phyloP scores from a whole-genome alignment of 1,140 invertebrate genomes.

The Mya arenaria region DNA sequence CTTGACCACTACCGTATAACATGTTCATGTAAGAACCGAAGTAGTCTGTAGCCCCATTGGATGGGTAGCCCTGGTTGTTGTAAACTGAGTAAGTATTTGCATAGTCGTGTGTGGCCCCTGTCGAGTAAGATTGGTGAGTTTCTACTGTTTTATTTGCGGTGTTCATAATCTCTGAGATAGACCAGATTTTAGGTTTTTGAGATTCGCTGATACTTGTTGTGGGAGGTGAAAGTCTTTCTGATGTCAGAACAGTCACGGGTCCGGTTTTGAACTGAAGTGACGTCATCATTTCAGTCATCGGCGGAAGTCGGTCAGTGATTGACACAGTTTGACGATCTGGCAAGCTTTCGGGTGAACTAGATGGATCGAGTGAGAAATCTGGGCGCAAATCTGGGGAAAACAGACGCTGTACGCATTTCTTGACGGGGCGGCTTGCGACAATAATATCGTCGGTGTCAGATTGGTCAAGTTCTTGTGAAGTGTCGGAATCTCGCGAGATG shows the following conservation, averaged over 20 bases:
- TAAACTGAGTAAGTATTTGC: not conserved
- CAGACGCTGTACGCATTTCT: slow-evolving; percentile 48
- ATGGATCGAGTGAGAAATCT: slow-evolving; percentile 13
- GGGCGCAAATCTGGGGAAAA: slow-evolving; percentile 37
- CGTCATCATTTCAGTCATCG: slow-evolving; percentile 30
- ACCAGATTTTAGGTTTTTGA: slow-evolving; percentile 50
- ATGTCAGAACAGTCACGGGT: not conserved
- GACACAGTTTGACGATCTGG: not conserved
- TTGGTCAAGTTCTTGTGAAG: slow-evolving; percentile 7
- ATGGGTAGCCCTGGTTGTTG: not conserved
- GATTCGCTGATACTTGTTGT: too few species aligned
- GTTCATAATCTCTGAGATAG: slow-evolving; percentile 47
- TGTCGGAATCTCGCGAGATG: slow-evolving; percentile 18
- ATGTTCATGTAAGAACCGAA: not conserved
- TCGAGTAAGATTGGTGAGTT: not conserved
- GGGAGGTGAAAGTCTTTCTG: not conserved
- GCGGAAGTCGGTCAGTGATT: slow-evolving; percentile 11
- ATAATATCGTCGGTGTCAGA: slow-evolving; percentile 35
- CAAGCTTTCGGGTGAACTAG: slow-evolving; percentile 51
- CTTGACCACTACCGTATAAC: not conserved
- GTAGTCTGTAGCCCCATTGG: not conserved
- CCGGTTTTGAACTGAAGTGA: not conserved
- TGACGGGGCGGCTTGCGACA: slow-evolving; percentile 2
- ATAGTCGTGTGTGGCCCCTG: not conserved
- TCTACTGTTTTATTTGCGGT: slow-evolving; percentile 24